Base-by-base conservation (phyloP, 1,140 invertebrate genomes). In the Drosophila rufa region DNA sequence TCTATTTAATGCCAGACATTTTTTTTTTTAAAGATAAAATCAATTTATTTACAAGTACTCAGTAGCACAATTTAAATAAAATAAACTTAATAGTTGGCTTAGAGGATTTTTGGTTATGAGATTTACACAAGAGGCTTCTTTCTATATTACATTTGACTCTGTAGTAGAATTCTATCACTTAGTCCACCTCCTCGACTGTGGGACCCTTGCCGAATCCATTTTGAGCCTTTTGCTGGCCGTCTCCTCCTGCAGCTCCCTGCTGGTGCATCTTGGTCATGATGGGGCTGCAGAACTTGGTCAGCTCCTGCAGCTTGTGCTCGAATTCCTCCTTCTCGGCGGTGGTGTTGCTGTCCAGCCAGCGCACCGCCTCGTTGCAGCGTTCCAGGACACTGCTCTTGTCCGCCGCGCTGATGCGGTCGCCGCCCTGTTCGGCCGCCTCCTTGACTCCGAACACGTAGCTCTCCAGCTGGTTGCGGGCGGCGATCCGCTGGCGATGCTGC, bases 161-260 rank as follows among this genome's bases (percentile, higher is more conserved):
- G 50, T 22, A 9, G 17, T 15, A 15, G 17, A 14, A 36, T 30
- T 36, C 0, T 14, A 51, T 27, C 7, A n/a, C 15, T 94, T 95
- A 96, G 90, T 96, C 95, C 22, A 96, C 96, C 93, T 96, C 96
- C 92, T 96, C 96, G 50, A 96, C 94, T 3, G 95, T 96, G 43
- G 95, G 95, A 22, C 95, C 95, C 47, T 82, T 82, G 46, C 47
- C 25, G 25, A 60, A 60, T 17, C 57, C 64, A n/a, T 79, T 76
- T n/a, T 43, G 15, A 9, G 86, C 71, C 60, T 95, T 12, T 8
- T 50, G 82, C 40, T 67, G 76, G 62, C 79, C 83, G 61, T 58
- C 92, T 75, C 82, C 95, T 4, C 56, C 92, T 71, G 82, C 95
- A 9, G 48, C 38, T 15, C 43, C 36, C 25, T 46, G 51, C 93